Base-by-base conservation (phyloP, 2,113 vertebrate species). In the Gnathonemus longibarbis region DNA sequence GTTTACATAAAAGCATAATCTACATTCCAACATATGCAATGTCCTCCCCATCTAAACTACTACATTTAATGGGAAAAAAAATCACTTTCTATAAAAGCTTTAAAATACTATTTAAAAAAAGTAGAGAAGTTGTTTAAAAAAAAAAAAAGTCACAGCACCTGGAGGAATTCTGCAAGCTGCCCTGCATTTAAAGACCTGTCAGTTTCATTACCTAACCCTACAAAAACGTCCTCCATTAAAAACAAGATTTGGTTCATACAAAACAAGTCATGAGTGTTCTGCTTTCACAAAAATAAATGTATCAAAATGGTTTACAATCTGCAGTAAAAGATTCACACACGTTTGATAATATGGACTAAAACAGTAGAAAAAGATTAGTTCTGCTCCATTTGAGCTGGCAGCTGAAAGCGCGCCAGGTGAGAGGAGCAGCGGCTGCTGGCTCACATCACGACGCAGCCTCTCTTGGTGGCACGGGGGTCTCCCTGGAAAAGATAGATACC, bases 401-500 rank as follows among this genome's bases (percentile, higher is more conserved):
- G 92, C 90, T 93, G 90, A 92, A 62, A 9, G 24, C 7, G 2
- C 89, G 92, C 91, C 91, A 1, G 90, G 87, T 31, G 84, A 89
- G 94, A 88, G 90, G 94, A 91, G 91, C 92, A 90, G 90, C 89
- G 91, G 89, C 88, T 90, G 85, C 49, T 91, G 49, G 89, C 93
- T 98, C 92, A 99, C 97, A 98, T 99, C 92, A 98, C 92, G 90
- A 91, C 90, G 92, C 98, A 99, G 93, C 90, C 93, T 93, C 93
- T 95, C 31, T 94, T 95, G 62, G 94, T 90, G 21, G 94, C 2
- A 39, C 35, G 92, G 90, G 93, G 92, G 53, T 91, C 91, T 85
- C 84, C 97, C 98, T 99, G 94, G 27, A 91, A 89, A 15, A 0
- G 50, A 94, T 2, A 91, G 11, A 58, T 3, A 27, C 46, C n/a